A percentile compares a stretch with the other conserved stretches of the same genome.
Conservation (phyloP, 2,888 invertebrate genomes). For the Rutpela maculata region DNA sequence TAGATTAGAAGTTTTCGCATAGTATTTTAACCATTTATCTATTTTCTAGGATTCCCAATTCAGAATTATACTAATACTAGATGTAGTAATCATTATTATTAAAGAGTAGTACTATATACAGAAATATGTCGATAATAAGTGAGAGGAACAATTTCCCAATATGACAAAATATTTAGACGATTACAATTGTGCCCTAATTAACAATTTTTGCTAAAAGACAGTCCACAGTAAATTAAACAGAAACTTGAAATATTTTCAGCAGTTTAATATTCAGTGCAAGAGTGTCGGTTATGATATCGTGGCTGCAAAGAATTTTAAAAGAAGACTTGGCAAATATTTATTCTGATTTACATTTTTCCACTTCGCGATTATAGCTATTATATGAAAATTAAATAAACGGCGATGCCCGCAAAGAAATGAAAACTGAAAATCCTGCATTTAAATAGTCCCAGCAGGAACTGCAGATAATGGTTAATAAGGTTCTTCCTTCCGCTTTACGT, state of each 20-base stretch:
- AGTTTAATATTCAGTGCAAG: neutral
- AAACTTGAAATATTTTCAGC: neutral
- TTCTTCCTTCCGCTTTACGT: slow-evolving; percentile 27
- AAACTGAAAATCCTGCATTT: slow-evolving; percentile 15
- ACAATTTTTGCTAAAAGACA: too few species aligned
- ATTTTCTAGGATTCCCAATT: too few species aligned
- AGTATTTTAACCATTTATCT: too few species aligned
- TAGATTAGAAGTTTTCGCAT: too few species aligned
- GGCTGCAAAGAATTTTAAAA: neutral
- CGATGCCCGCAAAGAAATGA: slow-evolving; percentile 16
- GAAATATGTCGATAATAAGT: too few species aligned
- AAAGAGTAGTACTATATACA: too few species aligned
- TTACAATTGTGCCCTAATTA: too few species aligned
- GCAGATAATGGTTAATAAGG: slow-evolving; percentile 31
- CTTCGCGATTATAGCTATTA: slow-evolving; percentile 20
- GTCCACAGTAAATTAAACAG: too few species aligned
- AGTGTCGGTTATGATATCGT: neutral
- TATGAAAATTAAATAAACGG: slow-evolving; percentile 19
- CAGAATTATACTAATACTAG: too few species aligned
- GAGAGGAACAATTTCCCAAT: too few species aligned
- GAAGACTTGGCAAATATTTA: slow-evolving; percentile 23
- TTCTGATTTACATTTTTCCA: slow-evolving; percentile 21
- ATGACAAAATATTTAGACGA: too few species aligned
- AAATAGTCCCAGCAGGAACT: slow-evolving; percentile 23
- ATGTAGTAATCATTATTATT: too few species aligned